A percentile compares a stretch with the other conserved stretches of the same genome.
These are phyloP conservation scores for Macrosiphum euphorbiae DNA, from an alignment of 2,888 invertebrate genomes.

Conservation along the genomic window DNA sequence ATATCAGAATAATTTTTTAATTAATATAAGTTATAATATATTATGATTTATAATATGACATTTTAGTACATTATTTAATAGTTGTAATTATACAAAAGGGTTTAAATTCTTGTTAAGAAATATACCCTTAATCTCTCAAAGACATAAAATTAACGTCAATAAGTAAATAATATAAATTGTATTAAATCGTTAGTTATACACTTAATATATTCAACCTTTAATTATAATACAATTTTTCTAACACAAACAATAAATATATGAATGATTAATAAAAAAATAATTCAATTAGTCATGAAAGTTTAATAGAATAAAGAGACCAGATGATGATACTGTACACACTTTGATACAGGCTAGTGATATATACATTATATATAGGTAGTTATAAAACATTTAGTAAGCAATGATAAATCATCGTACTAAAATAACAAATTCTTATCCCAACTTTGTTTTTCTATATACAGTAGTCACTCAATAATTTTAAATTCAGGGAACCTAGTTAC, in stretches of 20 bases:
- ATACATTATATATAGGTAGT: not conserved
- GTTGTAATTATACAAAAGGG: not conserved
- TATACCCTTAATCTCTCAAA: not conserved
- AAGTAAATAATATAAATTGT: not conserved
- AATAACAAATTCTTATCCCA: not conserved
- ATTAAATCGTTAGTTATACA: not conserved
- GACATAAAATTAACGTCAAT: not conserved
- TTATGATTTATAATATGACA: not conserved
- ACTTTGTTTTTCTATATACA: not conserved
- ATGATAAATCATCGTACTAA: not conserved
- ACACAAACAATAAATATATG: not conserved
- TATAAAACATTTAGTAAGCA: not conserved
- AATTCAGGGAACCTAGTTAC: no score
- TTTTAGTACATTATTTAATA: not conserved
- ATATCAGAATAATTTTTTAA: not conserved
- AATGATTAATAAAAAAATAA: not conserved
- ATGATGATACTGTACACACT: not conserved
- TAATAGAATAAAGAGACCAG: not conserved
- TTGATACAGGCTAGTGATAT: not conserved
- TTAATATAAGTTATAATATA: not conserved
- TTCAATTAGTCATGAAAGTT: not conserved
- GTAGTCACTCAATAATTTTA: no score
- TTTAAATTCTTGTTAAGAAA: not conserved
- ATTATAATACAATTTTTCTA: no score
- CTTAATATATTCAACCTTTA: not conserved